Percentiles rank a stretch among this genome's conserved stretches.
phyloP scores from a whole-genome alignment of 2,113 vertebrate genomes.

The Scomber colias region DNA sequence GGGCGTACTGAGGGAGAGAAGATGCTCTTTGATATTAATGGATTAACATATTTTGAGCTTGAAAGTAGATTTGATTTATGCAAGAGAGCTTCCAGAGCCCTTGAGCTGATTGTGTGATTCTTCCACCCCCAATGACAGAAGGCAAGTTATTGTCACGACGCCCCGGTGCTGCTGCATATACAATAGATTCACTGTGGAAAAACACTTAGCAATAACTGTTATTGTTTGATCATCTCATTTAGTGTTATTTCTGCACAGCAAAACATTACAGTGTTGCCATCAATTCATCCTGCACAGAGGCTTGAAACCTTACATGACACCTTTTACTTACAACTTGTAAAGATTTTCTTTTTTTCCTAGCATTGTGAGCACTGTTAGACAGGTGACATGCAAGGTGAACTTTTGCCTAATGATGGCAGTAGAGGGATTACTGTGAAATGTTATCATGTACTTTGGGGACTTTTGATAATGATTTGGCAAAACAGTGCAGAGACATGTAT shows the following conservation, averaged over 20 bases:
- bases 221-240: not conserved
- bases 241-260: not conserved
- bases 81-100: conserved; percentile 43
- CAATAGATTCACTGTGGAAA: conserved; percentile 6
- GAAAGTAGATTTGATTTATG: conserved; percentile 65
- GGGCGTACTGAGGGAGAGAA: conserved; percentile 20
- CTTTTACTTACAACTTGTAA: not conserved
- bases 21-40: conserved; percentile 56
- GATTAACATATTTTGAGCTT: conserved; percentile 56
- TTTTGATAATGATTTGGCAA: no score
- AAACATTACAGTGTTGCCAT: not conserved
- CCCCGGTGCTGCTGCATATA: not conserved
- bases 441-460: not conserved
- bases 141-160: conserved; percentile 29
- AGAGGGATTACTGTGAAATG: not conserved
- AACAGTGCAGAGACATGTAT: not conserved
- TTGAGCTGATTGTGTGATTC: conserved; percentile 41
- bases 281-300: not conserved
- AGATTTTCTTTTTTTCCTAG: not conserved
- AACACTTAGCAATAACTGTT: not conserved
- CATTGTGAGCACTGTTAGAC: not conserved
- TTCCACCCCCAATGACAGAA: conserved; percentile 39
- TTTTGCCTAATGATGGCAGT: not conserved
- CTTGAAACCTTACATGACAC: not conserved
- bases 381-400: not conserved